Evolutionary conservation across 2,888 invertebrate species (phyloP).

Genomic region (Rhopalosiphum nymphaeae): DNA sequence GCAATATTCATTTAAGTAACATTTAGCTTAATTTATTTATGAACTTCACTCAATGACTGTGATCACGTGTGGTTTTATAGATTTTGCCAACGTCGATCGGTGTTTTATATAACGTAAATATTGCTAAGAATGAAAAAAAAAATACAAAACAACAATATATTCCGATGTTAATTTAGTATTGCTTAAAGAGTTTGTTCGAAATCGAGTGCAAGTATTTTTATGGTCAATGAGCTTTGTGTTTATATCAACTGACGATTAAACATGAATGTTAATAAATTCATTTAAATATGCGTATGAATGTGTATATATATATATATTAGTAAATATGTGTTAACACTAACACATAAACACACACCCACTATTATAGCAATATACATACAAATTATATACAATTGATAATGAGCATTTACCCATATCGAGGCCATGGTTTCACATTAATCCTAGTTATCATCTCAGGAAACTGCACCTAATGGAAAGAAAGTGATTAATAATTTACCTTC

Average conservation of each 20-base stretch:
- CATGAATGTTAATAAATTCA: background rate
- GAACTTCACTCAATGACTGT: background rate
- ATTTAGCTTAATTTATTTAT: background rate
- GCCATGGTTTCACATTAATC: conserved; percentile 42
- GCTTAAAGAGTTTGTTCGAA: background rate
- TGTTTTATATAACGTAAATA: background rate
- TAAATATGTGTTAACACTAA: background rate
- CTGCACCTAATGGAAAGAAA: conserved; percentile 41
- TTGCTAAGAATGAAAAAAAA: background rate
- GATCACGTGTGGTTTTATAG: background rate
- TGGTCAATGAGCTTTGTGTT: background rate
- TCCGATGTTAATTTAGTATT: background rate
- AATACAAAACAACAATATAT: background rate
- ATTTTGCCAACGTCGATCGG: background rate
- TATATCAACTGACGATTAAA: background rate
- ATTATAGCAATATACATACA: background rate
- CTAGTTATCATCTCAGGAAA: conserved; percentile 17
- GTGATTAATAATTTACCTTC: conserved; percentile 13
- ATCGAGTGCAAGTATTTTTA: background rate
- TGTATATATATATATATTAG: background rate
- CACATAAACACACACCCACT: conserved; percentile 14
- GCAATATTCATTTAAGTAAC: background rate
- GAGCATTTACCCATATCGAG: conserved; percentile 41
- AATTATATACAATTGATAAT: conserved; percentile 21
- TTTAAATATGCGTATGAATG: background rate